Percentiles rank a stretch among this genome's conserved stretches.
Conservation (phyloP, 2,888 invertebrate genomes). For the Drosophila subsilvestris region DNA sequence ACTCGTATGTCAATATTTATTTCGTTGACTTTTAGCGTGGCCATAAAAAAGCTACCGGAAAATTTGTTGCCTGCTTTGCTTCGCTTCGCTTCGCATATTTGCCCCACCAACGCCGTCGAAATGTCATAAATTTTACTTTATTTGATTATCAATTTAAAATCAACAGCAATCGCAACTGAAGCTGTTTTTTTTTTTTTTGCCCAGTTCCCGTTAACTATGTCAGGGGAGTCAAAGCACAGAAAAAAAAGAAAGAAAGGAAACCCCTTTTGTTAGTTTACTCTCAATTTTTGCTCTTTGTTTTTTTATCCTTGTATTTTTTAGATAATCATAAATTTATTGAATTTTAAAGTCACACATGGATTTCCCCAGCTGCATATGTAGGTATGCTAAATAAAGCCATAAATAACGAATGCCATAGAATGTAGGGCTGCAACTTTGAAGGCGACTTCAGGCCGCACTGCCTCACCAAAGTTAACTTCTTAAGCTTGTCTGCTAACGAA, state of each 20-base stretch:
- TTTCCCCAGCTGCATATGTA: slow-evolving; percentile 9
- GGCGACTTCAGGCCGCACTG: slow-evolving; percentile 1
- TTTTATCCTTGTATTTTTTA: slow-evolving; percentile 30
- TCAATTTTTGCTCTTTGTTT: slow-evolving; percentile 42
- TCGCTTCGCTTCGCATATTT: slow-evolving; percentile 24
- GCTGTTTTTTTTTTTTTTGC: background rate
- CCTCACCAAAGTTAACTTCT: background rate
- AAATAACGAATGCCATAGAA: slow-evolving; percentile 51
- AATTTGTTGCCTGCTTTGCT: slow-evolving; percentile 35
- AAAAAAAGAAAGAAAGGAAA: slow-evolving; percentile 38
- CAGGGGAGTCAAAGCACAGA: background rate
- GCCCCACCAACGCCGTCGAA: slow-evolving; percentile 25
- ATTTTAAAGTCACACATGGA: slow-evolving; percentile 62
- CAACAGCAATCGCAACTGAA: slow-evolving; percentile 46
- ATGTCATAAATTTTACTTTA: slow-evolving; percentile 72
- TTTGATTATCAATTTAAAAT: slow-evolving; percentile 75
- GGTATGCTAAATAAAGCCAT: slow-evolving; percentile 44
- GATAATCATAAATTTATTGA: slow-evolving; percentile 82
- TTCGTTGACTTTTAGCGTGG: slow-evolving; percentile 53
- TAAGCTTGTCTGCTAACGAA: slow-evolving; percentile 11
- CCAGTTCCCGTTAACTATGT: background rate
- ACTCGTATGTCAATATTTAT: slow-evolving; percentile 68
- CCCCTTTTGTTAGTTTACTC: slow-evolving; percentile 15
- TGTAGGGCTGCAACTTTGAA: slow-evolving; percentile 1
- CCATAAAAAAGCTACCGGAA: slow-evolving; percentile 57